These are phyloP conservation scores for Antitype chi DNA, from an alignment of 2,888 invertebrate species.

Conservation along the genomic window DNA sequence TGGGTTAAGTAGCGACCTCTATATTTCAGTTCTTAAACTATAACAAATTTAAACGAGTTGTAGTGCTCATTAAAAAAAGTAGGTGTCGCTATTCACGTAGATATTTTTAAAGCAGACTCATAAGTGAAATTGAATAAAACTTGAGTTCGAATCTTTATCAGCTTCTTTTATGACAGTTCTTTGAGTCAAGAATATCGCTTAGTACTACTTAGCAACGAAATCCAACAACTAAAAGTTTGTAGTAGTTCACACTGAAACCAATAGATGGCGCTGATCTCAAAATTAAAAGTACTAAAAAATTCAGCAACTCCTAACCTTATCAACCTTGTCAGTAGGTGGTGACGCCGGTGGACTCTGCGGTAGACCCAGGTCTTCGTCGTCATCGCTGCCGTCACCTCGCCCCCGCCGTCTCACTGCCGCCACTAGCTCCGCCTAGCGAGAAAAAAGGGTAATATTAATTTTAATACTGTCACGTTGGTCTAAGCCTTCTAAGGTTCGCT, in stretches of 20 bases:
- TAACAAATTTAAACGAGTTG: not conserved
- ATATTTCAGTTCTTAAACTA: not conserved
- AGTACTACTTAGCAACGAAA: not conserved
- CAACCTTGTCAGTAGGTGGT: conserved; percentile 89
- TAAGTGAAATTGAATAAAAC: not conserved
- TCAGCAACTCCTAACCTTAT: conserved; percentile 77
- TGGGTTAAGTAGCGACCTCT: conserved; percentile 33
- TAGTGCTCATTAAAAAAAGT: not conserved
- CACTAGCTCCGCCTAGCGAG: conserved; percentile 93
- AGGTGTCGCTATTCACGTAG: conserved; percentile 14
- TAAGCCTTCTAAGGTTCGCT: not conserved
- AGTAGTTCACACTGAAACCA: not conserved
- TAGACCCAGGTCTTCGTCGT: conserved; percentile 94
- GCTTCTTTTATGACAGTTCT: accelerated
- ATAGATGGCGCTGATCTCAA: conserved; percentile 41
- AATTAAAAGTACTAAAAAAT: accelerated
- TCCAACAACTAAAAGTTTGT: not conserved
- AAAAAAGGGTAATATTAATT: conserved; percentile 41
- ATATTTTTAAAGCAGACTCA: accelerated
- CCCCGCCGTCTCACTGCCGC: conserved; percentile 93
- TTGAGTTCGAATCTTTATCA: not conserved
- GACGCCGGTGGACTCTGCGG: conserved; percentile 94
- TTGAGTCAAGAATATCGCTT: not conserved
- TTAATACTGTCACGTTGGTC: not conserved
- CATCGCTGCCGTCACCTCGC: conserved; percentile 92